Evolutionary conservation across 2,797 vertebrate species (phyloP), one percentile per base, ranked within the genome.

Genomic region (Tragelaphus eurycerus): DNA sequence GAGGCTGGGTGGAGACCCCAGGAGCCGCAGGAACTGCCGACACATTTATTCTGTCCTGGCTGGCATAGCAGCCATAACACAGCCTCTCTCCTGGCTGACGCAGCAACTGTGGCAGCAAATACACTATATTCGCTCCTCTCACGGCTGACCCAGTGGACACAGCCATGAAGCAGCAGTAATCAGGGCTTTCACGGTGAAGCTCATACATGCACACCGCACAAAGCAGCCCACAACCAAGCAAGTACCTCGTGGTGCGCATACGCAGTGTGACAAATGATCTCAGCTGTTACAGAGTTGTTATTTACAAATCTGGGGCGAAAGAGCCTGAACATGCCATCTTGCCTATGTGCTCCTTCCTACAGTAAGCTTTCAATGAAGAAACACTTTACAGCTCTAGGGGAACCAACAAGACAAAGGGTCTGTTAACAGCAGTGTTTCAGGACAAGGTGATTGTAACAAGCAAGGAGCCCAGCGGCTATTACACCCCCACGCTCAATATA

Each of bases 131-230:
- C 4, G 19, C 19, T 38, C 64, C 64, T 34, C n/a, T 38, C 64
- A 1, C 0, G 64, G 64, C n/a, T 71, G 67, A 71, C 10, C 34
- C 64, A 12, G 19, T 0, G 1, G 67, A 71, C 34, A 3, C 10
- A 23, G 34, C 67, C 19, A 5, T 12, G 34, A 71, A 71, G 34
- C n/a, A 12, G 64, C 67, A 23, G 67, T 6, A 38, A 71, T 23
- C n/a, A 23, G n/a, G n/a, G n/a, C n/a, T 12, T 38, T 6, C 34
- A 6, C 2, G 19, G 34, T 23, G 67, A 71, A 13, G 34, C 67
- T 38, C 67, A 23, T 3, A 23, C 64, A 2, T 0, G 4, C n/a
- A 3, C 34, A 6, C n/a, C 4, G 0, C 64, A 12, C 64, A 23
- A 12, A 38, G 64, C n/a, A 21, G 19, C n/a, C 62, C 10, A 19